Evolutionary conservation across 2,888 invertebrate species (phyloP).

Genomic region (Entomobrya multifasciata): DNA sequence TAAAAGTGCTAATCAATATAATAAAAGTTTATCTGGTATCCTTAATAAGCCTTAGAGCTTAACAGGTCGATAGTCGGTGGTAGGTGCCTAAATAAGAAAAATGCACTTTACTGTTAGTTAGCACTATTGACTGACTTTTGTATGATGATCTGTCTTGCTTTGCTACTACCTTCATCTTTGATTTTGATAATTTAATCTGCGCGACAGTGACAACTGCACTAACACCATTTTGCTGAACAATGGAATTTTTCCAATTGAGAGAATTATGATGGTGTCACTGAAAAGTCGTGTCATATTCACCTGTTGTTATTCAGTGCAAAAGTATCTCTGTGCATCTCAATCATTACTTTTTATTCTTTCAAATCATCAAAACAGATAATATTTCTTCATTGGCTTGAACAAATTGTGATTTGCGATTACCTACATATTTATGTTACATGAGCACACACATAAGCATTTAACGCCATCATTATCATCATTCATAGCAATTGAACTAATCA

Average conservation of each 20-base stretch:
- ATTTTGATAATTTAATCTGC: constrained; percentile 57
- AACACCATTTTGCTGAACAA: constrained; percentile 19
- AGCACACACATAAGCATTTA: constrained; percentile 37
- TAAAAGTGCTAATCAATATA: constrained; percentile 41
- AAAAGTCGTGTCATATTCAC: constrained; percentile 5
- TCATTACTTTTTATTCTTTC: constrained; percentile 12
- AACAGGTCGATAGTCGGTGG: neutral
- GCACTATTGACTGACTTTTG: neutral
- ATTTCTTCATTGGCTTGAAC: constrained; percentile 27
- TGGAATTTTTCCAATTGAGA: constrained; percentile 10
- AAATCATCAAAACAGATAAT: constrained; percentile 52
- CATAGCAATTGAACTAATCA: constrained; percentile 18
- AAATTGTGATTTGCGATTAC: constrained; percentile 3
- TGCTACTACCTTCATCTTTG: constrained; percentile 45
- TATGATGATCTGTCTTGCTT: neutral
- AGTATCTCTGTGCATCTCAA: constrained; percentile 35
- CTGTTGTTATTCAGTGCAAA: constrained; percentile 29
- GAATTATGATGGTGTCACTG: neutral
- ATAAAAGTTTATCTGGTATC: neutral
- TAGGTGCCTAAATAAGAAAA: neutral
- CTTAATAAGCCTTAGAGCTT: constrained; percentile 19
- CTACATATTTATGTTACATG: constrained; percentile 10
- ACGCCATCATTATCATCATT: constrained; percentile 30
- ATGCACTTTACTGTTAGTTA: neutral
- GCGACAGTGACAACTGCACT: constrained; percentile 44